These are phyloP conservation scores for Misgurnus anguillicaudatus DNA, from an alignment of 2,113 vertebrate species.

Conservation along the genomic window DNA sequence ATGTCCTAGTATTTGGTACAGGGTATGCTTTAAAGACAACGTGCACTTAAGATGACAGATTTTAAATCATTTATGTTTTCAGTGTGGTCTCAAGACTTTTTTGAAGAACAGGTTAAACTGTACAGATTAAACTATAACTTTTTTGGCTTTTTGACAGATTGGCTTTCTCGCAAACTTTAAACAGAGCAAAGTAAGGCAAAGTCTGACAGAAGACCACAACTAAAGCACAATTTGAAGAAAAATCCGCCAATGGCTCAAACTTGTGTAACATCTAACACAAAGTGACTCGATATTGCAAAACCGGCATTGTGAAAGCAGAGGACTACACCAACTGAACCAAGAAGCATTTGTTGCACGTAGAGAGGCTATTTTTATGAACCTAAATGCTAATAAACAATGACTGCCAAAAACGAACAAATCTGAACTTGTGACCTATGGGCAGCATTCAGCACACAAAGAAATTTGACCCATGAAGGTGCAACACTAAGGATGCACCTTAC, in stretches of 20 bases:
- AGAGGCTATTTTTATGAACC: neutral
- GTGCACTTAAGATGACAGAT: too few species aligned
- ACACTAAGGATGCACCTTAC: neutral
- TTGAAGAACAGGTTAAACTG: too few species aligned
- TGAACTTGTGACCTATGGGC: neutral
- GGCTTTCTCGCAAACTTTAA: neutral
- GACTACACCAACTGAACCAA: neutral
- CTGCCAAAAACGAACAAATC: neutral
- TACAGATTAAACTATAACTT: conserved; percentile 28
- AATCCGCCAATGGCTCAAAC: neutral
- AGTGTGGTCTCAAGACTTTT: too few species aligned
- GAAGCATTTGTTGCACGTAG: neutral
- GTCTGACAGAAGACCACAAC: neutral
- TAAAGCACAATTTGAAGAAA: neutral
- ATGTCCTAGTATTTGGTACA: too few species aligned
- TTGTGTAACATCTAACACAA: conserved; percentile 16
- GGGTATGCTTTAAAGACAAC: too few species aligned
- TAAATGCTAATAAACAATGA: neutral
- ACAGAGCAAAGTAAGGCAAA: neutral
- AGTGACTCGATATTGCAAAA: conserved; percentile 34
- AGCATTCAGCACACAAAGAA: conserved; percentile 2
- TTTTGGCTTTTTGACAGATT: neutral
- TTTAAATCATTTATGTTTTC: neutral
- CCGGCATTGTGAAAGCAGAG: neutral
- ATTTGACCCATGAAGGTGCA: neutral